Percentiles rank a stretch among this genome's conserved stretches.
These are phyloP conservation scores for Tetanocera ferruginea DNA, from an alignment of 2,888 invertebrate species.

Conservation along the genomic window DNA sequence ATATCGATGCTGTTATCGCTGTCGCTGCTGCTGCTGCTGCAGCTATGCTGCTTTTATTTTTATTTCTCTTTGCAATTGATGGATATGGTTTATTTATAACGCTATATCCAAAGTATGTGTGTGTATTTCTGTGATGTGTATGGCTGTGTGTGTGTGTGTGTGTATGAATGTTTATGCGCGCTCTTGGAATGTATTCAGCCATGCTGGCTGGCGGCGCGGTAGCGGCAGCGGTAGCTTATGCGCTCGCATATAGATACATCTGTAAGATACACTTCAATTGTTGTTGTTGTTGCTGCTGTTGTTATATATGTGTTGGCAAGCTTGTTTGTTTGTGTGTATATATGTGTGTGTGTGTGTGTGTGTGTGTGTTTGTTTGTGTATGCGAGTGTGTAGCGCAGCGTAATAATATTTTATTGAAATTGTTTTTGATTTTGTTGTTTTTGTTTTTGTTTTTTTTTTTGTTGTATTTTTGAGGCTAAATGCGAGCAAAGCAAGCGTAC, in stretches of 20 bases:
- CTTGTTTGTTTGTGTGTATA: no score
- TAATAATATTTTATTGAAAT: constrained; percentile 69
- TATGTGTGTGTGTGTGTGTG: constrained; percentile 8
- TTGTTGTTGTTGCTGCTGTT: constrained; percentile 16
- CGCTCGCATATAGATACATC: constrained; percentile 47
- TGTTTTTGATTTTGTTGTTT: constrained; percentile 54
- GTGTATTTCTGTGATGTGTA: constrained; percentile 11
- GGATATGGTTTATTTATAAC: constrained; percentile 68
- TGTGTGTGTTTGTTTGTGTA: constrained; percentile 32
- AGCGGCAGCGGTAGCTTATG: background rate
- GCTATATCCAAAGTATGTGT: constrained; percentile 41
- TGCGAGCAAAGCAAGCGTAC: constrained; percentile 27
- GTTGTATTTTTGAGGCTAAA: constrained; percentile 35
- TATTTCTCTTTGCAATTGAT: constrained; percentile 54
- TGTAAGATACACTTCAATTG: constrained; percentile 57
- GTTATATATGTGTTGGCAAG: constrained; percentile 23
- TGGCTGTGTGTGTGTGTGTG: constrained; percentile 32
- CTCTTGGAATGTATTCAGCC: constrained; percentile 19
- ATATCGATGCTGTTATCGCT: background rate
- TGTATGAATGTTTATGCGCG: constrained; percentile 30
- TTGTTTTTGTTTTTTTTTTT: constrained; percentile 37
- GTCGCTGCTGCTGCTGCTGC: background rate
- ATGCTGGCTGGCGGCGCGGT: background rate
- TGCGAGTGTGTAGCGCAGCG: constrained; percentile 51
- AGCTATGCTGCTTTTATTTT: constrained; percentile 1